Conservation (phyloP, 2,888 invertebrate species). For the Polyploca ridens region DNA sequence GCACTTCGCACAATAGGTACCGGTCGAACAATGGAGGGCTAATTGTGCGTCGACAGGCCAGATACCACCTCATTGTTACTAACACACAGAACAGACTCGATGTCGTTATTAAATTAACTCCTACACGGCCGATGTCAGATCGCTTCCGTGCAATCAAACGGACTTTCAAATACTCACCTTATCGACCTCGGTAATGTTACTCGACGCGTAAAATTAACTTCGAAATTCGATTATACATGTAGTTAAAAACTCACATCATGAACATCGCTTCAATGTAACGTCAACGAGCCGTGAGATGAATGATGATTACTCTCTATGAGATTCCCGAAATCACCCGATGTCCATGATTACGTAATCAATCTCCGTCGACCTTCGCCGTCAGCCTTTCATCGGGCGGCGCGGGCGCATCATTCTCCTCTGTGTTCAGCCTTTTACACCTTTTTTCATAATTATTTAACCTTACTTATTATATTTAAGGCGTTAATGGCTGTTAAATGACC, state of each 20-base stretch:
- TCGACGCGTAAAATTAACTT: slow-evolving; percentile 59
- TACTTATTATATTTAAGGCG: slow-evolving; percentile 76
- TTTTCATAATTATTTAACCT: slow-evolving; percentile 77
- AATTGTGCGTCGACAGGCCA: slow-evolving; percentile 80
- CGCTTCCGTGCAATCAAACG: slow-evolving; percentile 39
- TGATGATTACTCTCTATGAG: slow-evolving; percentile 79
- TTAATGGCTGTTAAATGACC: slow-evolving; percentile 76
- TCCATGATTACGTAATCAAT: slow-evolving; percentile 82
- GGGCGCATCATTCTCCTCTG: slow-evolving; percentile 68
- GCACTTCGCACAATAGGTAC: slow-evolving; percentile 57
- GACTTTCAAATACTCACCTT: slow-evolving; percentile 37
- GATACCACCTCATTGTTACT: slow-evolving; percentile 63
- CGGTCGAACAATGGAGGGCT: slow-evolving; percentile 69
- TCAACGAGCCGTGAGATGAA: slow-evolving; percentile 79
- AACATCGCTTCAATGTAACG: slow-evolving; percentile 57
- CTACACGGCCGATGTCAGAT: slow-evolving; percentile 21
- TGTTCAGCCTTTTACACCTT: slow-evolving; percentile 76
- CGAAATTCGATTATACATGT: slow-evolving; percentile 50
- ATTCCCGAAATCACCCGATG: slow-evolving; percentile 75
- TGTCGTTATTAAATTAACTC: slow-evolving; percentile 44
- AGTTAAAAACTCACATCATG: slow-evolving; percentile 50
- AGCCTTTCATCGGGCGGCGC: slow-evolving; percentile 77
- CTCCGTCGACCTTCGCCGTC: slow-evolving; percentile 73
- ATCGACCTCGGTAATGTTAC: slow-evolving; percentile 38
- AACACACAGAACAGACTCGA: slow-evolving; percentile 44